phyloP scores from a whole-genome alignment of 2,113 vertebrate species.

The Cavia porcellus region DNA sequence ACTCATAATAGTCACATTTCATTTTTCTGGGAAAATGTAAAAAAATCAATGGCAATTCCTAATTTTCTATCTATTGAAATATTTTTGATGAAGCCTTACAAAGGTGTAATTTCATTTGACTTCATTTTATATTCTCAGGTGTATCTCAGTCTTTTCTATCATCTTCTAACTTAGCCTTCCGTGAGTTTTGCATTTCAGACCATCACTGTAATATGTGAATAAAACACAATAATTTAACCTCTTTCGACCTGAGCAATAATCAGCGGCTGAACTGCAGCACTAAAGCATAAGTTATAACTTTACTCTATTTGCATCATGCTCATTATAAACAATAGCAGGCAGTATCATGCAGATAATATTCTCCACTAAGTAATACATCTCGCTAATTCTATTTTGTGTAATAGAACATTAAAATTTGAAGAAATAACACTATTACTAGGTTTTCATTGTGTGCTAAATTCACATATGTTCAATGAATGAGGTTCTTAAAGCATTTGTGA shows the following conservation, averaged over 20 bases:
- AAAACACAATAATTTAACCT: not conserved
- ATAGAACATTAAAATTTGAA: slow-evolving; percentile 50
- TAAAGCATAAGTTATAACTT: not conserved
- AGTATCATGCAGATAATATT: not conserved
- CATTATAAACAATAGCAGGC: not conserved
- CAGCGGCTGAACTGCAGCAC: not conserved
- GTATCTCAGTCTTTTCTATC: not conserved
- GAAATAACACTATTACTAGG: not conserved
- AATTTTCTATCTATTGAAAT: slow-evolving; percentile 1
- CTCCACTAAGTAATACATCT: not conserved
- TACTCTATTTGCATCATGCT: not conserved
- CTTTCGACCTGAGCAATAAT: not conserved
- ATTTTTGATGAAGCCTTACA: not conserved
- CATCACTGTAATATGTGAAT: not conserved
- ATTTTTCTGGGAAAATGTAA: not conserved
- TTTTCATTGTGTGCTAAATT: not conserved
- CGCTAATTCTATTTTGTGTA: not conserved
- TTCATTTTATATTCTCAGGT: not conserved
- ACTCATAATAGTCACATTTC: not conserved
- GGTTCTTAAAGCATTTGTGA: slow-evolving; percentile 9
- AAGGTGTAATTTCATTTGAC: not conserved
- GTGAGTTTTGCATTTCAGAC: not conserved
- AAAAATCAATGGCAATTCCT: not conserved
- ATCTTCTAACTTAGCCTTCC: not conserved
- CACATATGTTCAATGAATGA: slow-evolving; percentile 27